Conservation (phyloP, 2,113 vertebrate genomes). For the Chlamydotis undulata region DNA sequence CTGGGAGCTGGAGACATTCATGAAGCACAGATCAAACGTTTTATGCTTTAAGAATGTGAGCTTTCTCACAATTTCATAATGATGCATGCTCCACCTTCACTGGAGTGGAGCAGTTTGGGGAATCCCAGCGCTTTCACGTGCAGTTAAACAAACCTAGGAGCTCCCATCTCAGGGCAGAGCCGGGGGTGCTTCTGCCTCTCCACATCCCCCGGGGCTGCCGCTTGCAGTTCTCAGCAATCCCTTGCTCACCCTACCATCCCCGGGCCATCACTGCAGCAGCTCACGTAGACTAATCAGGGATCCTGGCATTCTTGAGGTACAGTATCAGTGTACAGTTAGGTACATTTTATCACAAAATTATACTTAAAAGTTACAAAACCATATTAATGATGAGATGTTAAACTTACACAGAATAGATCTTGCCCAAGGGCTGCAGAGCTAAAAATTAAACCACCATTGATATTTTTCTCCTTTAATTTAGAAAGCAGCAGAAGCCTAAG, state of each 20-base stretch:
- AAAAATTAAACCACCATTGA: not conserved
- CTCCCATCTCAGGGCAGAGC: not conserved
- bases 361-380: not conserved
- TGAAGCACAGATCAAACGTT: not conserved
- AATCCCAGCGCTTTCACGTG: not conserved
- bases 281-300: not conserved
- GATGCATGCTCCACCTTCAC: not conserved
- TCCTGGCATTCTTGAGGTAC: not conserved
- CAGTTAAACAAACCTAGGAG: not conserved
- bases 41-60: not conserved
- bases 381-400: not conserved
- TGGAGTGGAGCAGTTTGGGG: not conserved
- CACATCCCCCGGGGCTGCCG: not conserved
- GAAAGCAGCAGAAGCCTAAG: not conserved
- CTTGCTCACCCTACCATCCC: not conserved
- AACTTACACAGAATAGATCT: not conserved
- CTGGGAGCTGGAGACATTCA: not conserved
- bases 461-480: not conserved
- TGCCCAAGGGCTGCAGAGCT: not conserved
- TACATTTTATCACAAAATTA: not conserved
- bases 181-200: not conserved
- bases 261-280: not conserved
- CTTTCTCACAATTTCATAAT: not conserved
- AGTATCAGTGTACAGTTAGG: not conserved
- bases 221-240: not conserved